Base-by-base conservation (phyloP, 2,797 vertebrate genomes). In the Typhlichthys subterraneus region DNA sequence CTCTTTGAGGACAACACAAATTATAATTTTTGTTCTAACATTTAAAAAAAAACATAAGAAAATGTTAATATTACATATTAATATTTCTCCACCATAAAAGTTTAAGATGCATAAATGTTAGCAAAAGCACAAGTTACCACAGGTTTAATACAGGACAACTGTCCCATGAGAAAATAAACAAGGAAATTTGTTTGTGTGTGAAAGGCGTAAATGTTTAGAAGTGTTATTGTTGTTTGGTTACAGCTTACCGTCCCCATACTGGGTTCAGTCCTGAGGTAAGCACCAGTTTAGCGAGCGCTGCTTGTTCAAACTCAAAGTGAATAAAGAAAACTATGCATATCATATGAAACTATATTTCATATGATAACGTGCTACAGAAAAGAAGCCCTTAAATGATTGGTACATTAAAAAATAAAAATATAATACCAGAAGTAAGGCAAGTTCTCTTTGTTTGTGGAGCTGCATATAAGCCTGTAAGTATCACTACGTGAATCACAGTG, bases 221-320 rank as follows among this genome's bases (percentile, higher is more conserved):
- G 46, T 58, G 51, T 62, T 29, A 52, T 45, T 68, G 29, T 56
- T 17, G 45, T 72, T 79, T 65, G 63, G 77, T 86, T 83, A 85
- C 80, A 80, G 88, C 82, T 79, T 90, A 86, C 84, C 84, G 67
- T 87, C 86, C 87, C 89, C 85, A 84, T 82, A 75, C 77, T 86
- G 80, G 86, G 88, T 87, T 89, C 85, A 90, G 89, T 93, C 92
- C 91, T 93, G 92, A 93, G 92, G 90, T 92, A 91, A 90, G 88
- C 91, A 90, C 88, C 89, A 87, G 85, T 88, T 90, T 90, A 79
- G 89, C 84, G 81, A 86, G 88, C 70, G 58, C 85, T 84, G 76
- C 81, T 88, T 89, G 72, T 64, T 80, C 54, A 53, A 63, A 70
- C 12, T 57, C 15, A 67, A 75, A n/a, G 15, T 29, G n/a, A 61